Conservation (phyloP, 1,140 invertebrate genomes). For the Halesus radiatus region DNA sequence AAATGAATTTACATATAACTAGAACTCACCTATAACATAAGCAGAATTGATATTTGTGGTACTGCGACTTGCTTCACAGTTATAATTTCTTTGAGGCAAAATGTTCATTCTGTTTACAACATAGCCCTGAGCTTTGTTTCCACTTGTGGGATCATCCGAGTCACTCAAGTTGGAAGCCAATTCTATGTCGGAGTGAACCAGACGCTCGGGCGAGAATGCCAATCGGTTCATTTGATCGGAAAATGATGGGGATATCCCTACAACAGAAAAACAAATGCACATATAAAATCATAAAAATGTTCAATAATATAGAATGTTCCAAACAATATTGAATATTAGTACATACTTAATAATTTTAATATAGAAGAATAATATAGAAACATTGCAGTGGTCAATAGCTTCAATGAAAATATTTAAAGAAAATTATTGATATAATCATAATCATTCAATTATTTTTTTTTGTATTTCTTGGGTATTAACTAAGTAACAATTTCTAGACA, state of each 20-base stretch:
- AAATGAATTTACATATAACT: too few species aligned
- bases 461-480: too few species aligned
- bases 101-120: conserved; percentile 68
- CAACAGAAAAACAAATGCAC: not conserved
- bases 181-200: conserved; percentile 63
- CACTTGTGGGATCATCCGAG: conserved; percentile 66
- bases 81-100: conserved; percentile 66
- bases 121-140: conserved; percentile 58
- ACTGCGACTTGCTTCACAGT: conserved; percentile 59
- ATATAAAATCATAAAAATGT: too few species aligned
- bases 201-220: conserved; percentile 48
- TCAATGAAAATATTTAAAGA: too few species aligned
- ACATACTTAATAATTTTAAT: too few species aligned
- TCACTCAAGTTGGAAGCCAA: conserved; percentile 66
- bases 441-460: too few species aligned
- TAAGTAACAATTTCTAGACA: too few species aligned
- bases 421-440: too few species aligned
- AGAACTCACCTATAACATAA: conserved; percentile 51
- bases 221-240: conserved; percentile 51
- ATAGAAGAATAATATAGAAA: too few species aligned
- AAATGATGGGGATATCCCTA: conserved; percentile 42
- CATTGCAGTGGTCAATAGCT: too few species aligned
- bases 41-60: conserved; percentile 45
- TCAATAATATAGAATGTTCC: too few species aligned
- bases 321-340: too few species aligned